phyloP scores from a whole-genome alignment of 1,140 invertebrate species.

The Onthophagus taurus region DNA sequence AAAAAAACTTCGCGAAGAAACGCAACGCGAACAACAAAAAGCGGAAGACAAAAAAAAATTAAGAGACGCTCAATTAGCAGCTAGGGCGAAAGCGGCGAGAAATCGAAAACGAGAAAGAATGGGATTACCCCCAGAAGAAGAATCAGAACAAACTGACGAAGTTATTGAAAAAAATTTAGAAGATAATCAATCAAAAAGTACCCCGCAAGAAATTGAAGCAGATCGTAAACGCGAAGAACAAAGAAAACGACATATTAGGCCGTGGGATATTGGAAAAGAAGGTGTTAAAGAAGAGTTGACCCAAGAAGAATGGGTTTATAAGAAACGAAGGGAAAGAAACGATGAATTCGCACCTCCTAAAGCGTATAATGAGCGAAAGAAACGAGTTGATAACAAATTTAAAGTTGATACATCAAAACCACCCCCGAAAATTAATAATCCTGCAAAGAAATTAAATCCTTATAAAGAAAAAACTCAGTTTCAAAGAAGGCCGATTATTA shows the following conservation, averaged over 20 bases:
- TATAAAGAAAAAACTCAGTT: slow-evolving; percentile 12
- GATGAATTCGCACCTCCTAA: slow-evolving; percentile 57
- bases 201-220: slow-evolving; percentile 23
- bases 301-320: slow-evolving; percentile 72
- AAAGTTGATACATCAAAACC: slow-evolving; percentile 12
- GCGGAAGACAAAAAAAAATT: slow-evolving; percentile 53
- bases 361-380: slow-evolving; percentile 25
- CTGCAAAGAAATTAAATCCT: slow-evolving; percentile 19
- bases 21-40: slow-evolving; percentile 54
- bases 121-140: slow-evolving; percentile 59
- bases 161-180: slow-evolving; percentile 25
- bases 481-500: slow-evolving; percentile 38
- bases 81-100: slow-evolving; percentile 66
- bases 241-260: slow-evolving; percentile 48
- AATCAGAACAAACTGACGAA: slow-evolving; percentile 31
- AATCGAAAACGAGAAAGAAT: slow-evolving; percentile 65
- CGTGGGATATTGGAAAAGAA: slow-evolving; percentile 60
- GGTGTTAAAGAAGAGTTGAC: slow-evolving; percentile 51
- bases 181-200: slow-evolving; percentile 38
- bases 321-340: slow-evolving; percentile 55
- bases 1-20: slow-evolving; percentile 59
- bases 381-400: neutral
- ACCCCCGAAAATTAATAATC: slow-evolving; percentile 14
- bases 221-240: slow-evolving; percentile 22
- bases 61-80: slow-evolving; percentile 59